phyloP scores from a whole-genome alignment of 2,113 vertebrate genomes.

The Siphamia tubifer region DNA sequence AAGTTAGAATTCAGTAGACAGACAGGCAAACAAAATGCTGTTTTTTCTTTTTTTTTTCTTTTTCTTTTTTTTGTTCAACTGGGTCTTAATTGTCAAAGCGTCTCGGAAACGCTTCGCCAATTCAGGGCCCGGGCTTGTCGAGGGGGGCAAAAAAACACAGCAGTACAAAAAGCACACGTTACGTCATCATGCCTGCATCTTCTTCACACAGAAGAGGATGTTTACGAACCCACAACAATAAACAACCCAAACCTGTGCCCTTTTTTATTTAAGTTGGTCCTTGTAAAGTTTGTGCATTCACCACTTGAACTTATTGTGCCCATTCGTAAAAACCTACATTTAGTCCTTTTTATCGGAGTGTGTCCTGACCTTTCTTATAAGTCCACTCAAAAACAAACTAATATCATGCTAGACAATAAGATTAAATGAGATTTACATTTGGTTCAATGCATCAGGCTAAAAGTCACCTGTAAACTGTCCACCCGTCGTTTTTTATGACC shows the following conservation, averaged over 20 bases:
- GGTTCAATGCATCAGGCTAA: not conserved
- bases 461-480: not conserved
- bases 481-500: not conserved
- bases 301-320: conserved; percentile 39
- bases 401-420: not conserved
- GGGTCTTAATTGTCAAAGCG: conserved; percentile 12
- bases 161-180: conserved; percentile 53
- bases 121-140: conserved; percentile 22
- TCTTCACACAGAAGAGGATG: not conserved
- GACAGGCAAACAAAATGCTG: not conserved
- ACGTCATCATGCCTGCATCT: conserved; percentile 44
- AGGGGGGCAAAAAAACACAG: conserved; percentile 51
- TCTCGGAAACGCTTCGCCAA: conserved; percentile 11
- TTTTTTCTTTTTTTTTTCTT: not conserved
- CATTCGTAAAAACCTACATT: conserved; percentile 4
- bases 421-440: not conserved
- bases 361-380: not conserved
- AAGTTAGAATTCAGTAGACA: conserved; percentile 67
- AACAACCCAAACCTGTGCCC: not conserved
- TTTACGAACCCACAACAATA: conserved; percentile 1
- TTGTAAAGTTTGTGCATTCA: conserved; percentile 60
- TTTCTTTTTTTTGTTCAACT: not conserved
- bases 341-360: not conserved
- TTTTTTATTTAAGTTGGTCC: conserved; percentile 53
- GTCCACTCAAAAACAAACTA: not conserved